Base-by-base conservation (phyloP, 2,113 vertebrate species). In the Kryptolebias marmoratus region DNA sequence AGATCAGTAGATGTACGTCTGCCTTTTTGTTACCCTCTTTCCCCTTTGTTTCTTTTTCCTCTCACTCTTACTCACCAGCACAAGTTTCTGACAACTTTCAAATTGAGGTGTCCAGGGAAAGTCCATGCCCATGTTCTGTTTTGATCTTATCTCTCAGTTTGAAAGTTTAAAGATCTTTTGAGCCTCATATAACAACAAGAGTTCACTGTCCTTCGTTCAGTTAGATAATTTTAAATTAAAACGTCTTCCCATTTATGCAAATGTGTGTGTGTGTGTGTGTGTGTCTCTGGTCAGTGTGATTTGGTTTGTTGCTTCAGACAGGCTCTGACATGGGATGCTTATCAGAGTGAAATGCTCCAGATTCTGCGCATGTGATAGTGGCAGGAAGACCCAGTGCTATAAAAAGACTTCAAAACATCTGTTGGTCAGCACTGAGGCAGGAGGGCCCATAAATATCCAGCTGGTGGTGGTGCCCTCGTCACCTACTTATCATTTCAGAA, bases 371-470 rank as follows among this genome's bases (percentile, higher is more conserved):
- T 75, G 84, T 66, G 61, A 71, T 55, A 47, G 78, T 70, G 59
- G 73, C 6, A 14, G 79, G 75, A 73, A 79, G 86, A 70, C 74
- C 79, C 68, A 53, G 60, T 0, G 56, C 84, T 87, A 89, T 84
- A 80, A 88, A 92, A 89, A 90, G 56, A 87, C 75, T 87, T 89
- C 76, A 76, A 82, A 83, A 85, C 80, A 86, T 87, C 72, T 88
- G 84, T 81, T 0, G 31, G 72, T 82, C 69, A 54, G 72, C 62
- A 45, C 67, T 45, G 52, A 72, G 42, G 42, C 58, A 44, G 63
- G 65, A 65, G 74, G 12, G 58, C 1, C 27, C 15, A 78, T 82
- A 73, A 86, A 87, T 85, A 82, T 84, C 85, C 73, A 87, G 64
- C 28, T 16, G 60, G 11, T 22, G 45, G 48, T 48, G 54, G 55